Percentiles rank a stretch among this genome's conserved stretches.
These are phyloP conservation scores for Belgica antarctica DNA, from an alignment of 2,888 invertebrate genomes.

Conservation along the genomic window DNA sequence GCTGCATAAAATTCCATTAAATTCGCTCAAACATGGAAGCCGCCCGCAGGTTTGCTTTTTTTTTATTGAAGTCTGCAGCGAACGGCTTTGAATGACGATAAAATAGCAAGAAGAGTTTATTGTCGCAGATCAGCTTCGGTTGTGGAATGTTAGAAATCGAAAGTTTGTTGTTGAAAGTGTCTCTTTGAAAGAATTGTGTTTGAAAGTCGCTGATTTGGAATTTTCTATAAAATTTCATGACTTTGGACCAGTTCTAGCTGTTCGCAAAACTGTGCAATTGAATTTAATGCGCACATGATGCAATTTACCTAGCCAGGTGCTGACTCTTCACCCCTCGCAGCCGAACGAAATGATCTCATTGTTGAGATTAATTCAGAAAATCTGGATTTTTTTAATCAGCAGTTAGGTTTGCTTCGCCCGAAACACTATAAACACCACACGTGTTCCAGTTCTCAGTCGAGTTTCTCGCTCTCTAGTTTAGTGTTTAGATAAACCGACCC, in stretches of 20 bases:
- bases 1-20: neutral
- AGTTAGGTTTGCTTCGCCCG: neutral
- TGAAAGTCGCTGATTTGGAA: no score
- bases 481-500: neutral
- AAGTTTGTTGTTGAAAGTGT: no score
- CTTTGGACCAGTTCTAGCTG: no score
- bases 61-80: neutral
- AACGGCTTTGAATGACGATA: neutral
- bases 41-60: neutral
- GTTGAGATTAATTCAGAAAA: slow-evolving; percentile 5
- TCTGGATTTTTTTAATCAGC: neutral
- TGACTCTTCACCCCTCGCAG: neutral
- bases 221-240: no score
- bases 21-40: neutral
- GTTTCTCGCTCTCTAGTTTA: neutral
- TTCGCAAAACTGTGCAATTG: neutral
- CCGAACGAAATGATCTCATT: neutral
- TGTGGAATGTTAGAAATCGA: no score
- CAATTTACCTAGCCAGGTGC: slow-evolving; percentile 21
- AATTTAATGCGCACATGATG: neutral
- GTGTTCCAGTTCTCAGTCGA: neutral
- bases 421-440: neutral
- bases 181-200: no score
- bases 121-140: no score
- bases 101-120: no score